Percentiles rank a stretch among this genome's conserved stretches.
Conservation (phyloP, 2,888 invertebrate species). For the Cryptocephalus moraei region DNA sequence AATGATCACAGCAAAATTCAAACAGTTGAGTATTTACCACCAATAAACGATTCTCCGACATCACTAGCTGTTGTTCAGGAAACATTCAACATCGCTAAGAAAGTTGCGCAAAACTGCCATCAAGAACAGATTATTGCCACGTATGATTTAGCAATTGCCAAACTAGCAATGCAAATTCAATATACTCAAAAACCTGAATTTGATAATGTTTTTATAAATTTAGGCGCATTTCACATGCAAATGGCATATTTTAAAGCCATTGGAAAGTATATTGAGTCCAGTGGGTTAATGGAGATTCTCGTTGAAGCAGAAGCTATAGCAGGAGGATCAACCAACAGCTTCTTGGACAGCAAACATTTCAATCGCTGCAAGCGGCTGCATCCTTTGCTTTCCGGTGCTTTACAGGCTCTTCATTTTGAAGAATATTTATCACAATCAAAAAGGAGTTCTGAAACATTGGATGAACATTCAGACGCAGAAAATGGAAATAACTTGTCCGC, state of each 20-base stretch:
- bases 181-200: slow-evolving; percentile 15
- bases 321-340: slow-evolving; percentile 22
- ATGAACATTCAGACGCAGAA: slow-evolving; percentile 5
- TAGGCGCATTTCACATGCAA: slow-evolving; percentile 19
- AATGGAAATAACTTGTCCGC: no score
- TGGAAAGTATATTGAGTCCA: slow-evolving; percentile 25
- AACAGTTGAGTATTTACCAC: slow-evolving; percentile 22
- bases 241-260: slow-evolving; percentile 26
- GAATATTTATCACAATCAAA: slow-evolving; percentile 15
- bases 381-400: slow-evolving; percentile 12
- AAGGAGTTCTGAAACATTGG: slow-evolving; percentile 2
- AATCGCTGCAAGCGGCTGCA: no score
- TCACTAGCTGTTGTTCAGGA: slow-evolving; percentile 21
- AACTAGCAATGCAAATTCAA: slow-evolving; percentile 21
- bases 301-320: slow-evolving; percentile 25
- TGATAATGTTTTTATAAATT: slow-evolving; percentile 20
- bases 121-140: slow-evolving; percentile 1
- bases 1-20: slow-evolving; percentile 12
- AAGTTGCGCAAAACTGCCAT: slow-evolving; percentile 1
- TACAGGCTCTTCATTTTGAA: slow-evolving; percentile 26
- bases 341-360: slow-evolving; percentile 27
- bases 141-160: no score
- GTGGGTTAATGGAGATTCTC: slow-evolving; percentile 25
- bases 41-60: slow-evolving; percentile 25
- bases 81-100: slow-evolving; percentile 16